Evolutionary conservation across 2,888 invertebrate genomes (phyloP), one percentile per base, ranked within the genome.

Genomic region (Eumerus sabulonum): DNA sequence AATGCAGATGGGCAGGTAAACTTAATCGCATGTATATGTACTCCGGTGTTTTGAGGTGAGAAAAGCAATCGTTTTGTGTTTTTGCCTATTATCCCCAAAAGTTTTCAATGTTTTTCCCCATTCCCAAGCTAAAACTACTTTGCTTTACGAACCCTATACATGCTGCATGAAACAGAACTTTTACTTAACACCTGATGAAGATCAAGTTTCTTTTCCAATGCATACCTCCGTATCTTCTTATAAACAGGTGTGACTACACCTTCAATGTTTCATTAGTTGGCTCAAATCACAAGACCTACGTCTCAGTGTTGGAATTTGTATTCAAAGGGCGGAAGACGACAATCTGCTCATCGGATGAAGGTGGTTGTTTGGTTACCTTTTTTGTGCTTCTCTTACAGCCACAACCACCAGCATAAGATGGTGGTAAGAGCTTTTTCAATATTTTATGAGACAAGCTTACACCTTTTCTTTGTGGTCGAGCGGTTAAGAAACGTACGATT

Each of bases 381-480:
- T 77, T 71, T 66, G 67, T 54, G 42, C 62, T 56, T 50, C 19
- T 44, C 18, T 13, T 14, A 57, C 38, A 53, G 47, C 53, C 62
- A 16, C 67, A 63, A 63, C 50, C 51, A 67, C 71, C 67, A 57
- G 62, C 40, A 40, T 60, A 67, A 42, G 62, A 51, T 66, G 48
- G 50, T 66, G 66, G 71, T 71, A 38, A 18, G 71, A 68, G 67
- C 53, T 67, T 79, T 73, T 73, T 79, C 68, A 68, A 73, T 73
- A 79, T 79, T 79, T 79, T 79, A 79, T 79, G 73, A 79, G 73
- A 79, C 77, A 73, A 79, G 77, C 73, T 73, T 73, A 79, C 63
- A 79, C 77, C 63, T 73, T 45, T 53, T 68, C 62, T 60, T 77
- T 77, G 77, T 51, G 77, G 77, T 77, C 72, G 72, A 72, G 62